Conservation (phyloP, 1,140 invertebrate species). For the Drosophila oshimai region DNA sequence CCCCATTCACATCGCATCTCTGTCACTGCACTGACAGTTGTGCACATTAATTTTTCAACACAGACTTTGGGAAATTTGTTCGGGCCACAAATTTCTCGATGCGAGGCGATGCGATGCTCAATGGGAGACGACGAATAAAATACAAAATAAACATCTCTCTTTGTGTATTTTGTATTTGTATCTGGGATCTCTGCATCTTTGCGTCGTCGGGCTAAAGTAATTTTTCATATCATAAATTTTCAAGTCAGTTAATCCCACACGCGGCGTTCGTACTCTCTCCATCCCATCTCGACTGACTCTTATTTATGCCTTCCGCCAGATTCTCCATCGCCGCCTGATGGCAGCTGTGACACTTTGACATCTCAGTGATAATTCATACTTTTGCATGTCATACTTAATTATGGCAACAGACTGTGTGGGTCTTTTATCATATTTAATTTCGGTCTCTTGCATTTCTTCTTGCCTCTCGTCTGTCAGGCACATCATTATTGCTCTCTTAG, state of each 20-base stretch:
- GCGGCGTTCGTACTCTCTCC: slow-evolving; percentile 45
- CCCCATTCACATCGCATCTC: slow-evolving; percentile 51
- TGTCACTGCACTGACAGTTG: slow-evolving; percentile 77
- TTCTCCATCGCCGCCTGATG: slow-evolving; percentile 50
- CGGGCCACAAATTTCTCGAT: slow-evolving; percentile 63
- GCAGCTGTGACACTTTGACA: slow-evolving; percentile 81
- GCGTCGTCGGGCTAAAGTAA: slow-evolving; percentile 64
- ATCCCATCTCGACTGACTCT: too few relatives aligned
- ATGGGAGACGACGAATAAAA: slow-evolving; percentile 48
- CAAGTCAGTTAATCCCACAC: slow-evolving; percentile 79
- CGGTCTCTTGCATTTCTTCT: slow-evolving; percentile 51
- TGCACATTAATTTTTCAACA: slow-evolving; percentile 79
- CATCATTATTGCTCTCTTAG: slow-evolving; percentile 48
- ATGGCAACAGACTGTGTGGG: slow-evolving; percentile 74
- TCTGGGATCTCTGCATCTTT: slow-evolving; percentile 11
- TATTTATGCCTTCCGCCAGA: slow-evolving; percentile 64
- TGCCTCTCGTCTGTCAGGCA: slow-evolving; percentile 46
- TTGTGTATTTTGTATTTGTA: slow-evolving; percentile 9
- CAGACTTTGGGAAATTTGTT: slow-evolving; percentile 75
- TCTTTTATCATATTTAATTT: slow-evolving; percentile 62
- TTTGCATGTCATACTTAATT: slow-evolving; percentile 82
- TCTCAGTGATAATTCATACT: slow-evolving; percentile 82
- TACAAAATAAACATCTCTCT: slow-evolving; percentile 55
- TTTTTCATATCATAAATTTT: slow-evolving; percentile 81
- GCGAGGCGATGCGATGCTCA: slow-evolving; percentile 19